A percentile compares a stretch with the other conserved stretches of the same genome.
phyloP scores from a whole-genome alignment of 2,113 vertebrate species.

The Brachyhypopomus gauderio region DNA sequence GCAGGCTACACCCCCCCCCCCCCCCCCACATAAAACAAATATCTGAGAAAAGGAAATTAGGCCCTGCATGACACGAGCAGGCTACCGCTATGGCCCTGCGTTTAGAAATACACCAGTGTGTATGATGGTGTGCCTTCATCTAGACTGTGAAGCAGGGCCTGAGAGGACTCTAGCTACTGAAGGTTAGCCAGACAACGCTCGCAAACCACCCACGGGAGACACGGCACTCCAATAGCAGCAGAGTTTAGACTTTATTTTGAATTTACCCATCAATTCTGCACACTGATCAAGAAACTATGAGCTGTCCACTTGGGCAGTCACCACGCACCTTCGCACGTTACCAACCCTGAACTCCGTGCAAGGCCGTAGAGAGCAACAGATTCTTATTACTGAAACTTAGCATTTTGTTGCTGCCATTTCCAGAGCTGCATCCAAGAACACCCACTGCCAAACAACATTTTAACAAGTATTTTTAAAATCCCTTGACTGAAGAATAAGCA shows the following conservation, averaged over 20 bases:
- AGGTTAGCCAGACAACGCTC: not conserved
- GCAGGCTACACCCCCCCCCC: not conserved
- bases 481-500: not conserved
- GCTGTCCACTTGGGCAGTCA: not conserved
- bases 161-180: not conserved
- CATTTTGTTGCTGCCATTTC: slow-evolving; percentile 1
- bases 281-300: too few relatives aligned
- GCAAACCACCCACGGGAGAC: too few relatives aligned
- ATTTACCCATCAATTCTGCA: not conserved
- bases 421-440: not conserved
- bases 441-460: not conserved
- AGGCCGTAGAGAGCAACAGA: not conserved
- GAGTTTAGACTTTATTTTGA: not conserved
- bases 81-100: not conserved
- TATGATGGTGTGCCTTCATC: not conserved
- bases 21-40: slow-evolving; percentile 7
- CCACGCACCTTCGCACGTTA: not conserved
- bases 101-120: not conserved
- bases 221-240: not conserved
- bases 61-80: not conserved
- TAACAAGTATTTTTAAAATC: slow-evolving; percentile 9
- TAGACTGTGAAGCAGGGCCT: not conserved
- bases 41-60: not conserved
- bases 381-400: not conserved
- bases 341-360: not conserved